Evolutionary conservation across 2,797 vertebrate genomes (phyloP).

Genomic region (Sternarchorhynchus goeldii): DNA sequence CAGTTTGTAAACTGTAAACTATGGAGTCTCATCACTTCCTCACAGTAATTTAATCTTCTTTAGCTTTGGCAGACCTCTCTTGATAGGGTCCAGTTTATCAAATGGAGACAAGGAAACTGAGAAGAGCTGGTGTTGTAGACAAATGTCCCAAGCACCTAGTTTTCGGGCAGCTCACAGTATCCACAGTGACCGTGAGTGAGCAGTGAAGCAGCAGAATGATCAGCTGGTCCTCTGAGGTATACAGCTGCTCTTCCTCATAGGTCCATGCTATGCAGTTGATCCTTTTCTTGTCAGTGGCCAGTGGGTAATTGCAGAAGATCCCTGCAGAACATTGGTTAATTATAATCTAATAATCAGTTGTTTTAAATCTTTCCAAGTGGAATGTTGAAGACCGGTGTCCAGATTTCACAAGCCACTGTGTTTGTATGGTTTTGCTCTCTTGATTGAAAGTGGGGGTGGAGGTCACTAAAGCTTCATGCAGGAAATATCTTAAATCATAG

Average conservation of each 20-base stretch:
- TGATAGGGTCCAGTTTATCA: conserved; percentile 16
- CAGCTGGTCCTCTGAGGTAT: neutral
- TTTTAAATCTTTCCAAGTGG: neutral
- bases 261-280: conserved; percentile 23
- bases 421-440: no score
- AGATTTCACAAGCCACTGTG: neutral
- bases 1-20: no score
- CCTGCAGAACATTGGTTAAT: neutral
- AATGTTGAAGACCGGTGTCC: neutral
- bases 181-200: neutral
- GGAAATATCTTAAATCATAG: conserved; percentile 55
- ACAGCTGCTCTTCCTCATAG: conserved; percentile 31
- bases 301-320: conserved; percentile 22
- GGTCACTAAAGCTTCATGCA: conserved; percentile 31
- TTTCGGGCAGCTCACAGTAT: neutral
- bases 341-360: neutral
- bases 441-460: no score
- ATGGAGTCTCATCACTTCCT: conserved; percentile 11
- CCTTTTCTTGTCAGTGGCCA: conserved; percentile 32
- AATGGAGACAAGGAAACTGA: conserved; percentile 16
- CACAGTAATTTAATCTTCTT: conserved; percentile 29
- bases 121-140: neutral
- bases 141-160: conserved; percentile 7
- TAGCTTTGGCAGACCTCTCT: conserved; percentile 1
- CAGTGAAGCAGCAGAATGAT: neutral